Percentiles rank a stretch among this genome's conserved stretches.
Evolutionary conservation across 64 coral and sea anemone species (phyloP).

Genomic region (Astreopora myriophthalma): DNA sequence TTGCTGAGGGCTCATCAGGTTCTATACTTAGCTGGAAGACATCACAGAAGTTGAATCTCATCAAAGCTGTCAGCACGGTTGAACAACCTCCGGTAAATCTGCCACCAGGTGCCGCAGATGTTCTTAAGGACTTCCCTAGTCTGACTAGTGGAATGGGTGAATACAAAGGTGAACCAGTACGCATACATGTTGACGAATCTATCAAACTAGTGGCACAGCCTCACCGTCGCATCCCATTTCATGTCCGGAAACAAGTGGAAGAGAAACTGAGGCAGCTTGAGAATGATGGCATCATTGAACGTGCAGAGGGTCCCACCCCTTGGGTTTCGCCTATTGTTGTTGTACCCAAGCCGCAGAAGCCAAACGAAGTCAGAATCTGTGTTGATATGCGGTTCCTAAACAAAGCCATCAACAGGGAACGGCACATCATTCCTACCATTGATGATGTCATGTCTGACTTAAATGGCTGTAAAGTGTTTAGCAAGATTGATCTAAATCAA

Average conservation of each 20-base stretch:
- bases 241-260: constrained; percentile 68
- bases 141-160: constrained; percentile 68
- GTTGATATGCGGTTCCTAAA: constrained; percentile 35
- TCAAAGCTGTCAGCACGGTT: constrained; percentile 62
- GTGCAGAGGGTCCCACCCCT: constrained; percentile 65
- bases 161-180: constrained; percentile 61
- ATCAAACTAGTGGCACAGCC: constrained; percentile 64
- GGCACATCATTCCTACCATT: constrained; percentile 50
- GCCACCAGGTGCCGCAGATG: constrained; percentile 47
- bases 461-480: constrained; percentile 40
- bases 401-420: constrained; percentile 59
- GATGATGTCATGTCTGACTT: constrained; percentile 35
- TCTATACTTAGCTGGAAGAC: constrained; percentile 61
- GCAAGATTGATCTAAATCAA: constrained; percentile 12
- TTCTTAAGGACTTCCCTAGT: constrained; percentile 64
- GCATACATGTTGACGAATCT: constrained; percentile 75
- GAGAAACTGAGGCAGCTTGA: constrained; percentile 43
- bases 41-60: constrained; percentile 56
- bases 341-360: constrained; percentile 56
- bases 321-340: constrained; percentile 69
- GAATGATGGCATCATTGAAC: constrained; percentile 64
- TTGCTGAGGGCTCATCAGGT: constrained; percentile 44
- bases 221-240: constrained; percentile 53
- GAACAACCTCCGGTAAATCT: constrained; percentile 26
- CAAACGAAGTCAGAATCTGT: constrained; percentile 61